Evolutionary conservation across 2,797 vertebrate species (phyloP).

Genomic region (Sebastes matsubarae): DNA sequence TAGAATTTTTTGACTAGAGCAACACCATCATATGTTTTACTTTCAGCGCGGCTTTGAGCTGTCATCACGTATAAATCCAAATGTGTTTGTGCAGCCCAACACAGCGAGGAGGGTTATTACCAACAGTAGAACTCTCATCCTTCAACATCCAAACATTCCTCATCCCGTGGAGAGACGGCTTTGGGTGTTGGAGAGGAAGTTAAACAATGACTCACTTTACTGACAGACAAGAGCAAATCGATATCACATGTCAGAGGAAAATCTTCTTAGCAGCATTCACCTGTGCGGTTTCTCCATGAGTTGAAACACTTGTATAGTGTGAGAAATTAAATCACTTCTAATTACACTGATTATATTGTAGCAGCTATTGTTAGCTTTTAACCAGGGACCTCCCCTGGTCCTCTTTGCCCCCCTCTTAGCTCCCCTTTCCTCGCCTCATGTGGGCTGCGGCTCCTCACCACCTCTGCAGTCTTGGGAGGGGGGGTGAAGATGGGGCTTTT

Average conservation of each 20-base stretch:
- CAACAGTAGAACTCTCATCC: conserved; percentile 73
- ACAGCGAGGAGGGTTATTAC: conserved; percentile 66
- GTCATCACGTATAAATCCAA: conserved; percentile 55
- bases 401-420: conserved; percentile 22
- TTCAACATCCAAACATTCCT: conserved; percentile 74
- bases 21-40: conserved; percentile 17
- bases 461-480: conserved; percentile 18
- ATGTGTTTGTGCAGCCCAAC: conserved; percentile 54
- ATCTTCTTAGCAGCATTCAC: conserved; percentile 65
- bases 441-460: conserved; percentile 33
- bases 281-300: conserved; percentile 60
- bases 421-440: conserved; percentile 52
- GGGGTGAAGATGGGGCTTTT: conserved; percentile 37
- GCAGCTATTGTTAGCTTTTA: conserved; percentile 59
- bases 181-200: conserved; percentile 77
- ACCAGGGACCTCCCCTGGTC: conserved; percentile 20
- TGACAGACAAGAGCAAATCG: conserved; percentile 83
- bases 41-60: conserved; percentile 45
- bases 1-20: conserved; percentile 12
- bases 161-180: conserved; percentile 60
- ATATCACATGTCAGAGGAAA: conserved; percentile 79
- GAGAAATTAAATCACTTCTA: conserved; percentile 62
- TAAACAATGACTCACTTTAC: conserved; percentile 79
- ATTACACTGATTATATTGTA: conserved; percentile 44
- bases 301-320: conserved; percentile 53